A percentile compares a stretch with the other conserved stretches of the same genome.
Conservation (phyloP, 1,140 invertebrate genomes). For the Drosophila ercepeae region DNA sequence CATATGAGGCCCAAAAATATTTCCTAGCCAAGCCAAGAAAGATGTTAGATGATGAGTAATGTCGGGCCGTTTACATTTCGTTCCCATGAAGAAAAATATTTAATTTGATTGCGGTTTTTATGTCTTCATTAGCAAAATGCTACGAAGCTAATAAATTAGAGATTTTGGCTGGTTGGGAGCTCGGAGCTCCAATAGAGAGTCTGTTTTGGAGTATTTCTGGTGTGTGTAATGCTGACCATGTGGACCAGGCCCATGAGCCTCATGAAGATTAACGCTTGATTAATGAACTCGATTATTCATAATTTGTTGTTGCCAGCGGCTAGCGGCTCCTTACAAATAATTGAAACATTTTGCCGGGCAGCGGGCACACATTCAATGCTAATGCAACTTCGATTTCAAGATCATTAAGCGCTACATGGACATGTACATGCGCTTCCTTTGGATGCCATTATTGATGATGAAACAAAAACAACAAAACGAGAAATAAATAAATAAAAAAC, state of each 20-base stretch:
- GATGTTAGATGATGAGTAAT: conserved; percentile 65
- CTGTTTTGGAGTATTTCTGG: conserved; percentile 33
- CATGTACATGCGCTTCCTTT: conserved; percentile 78
- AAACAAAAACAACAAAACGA: conserved; percentile 1
- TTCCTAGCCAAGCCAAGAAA: conserved; percentile 11
- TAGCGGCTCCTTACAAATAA: conserved; percentile 55
- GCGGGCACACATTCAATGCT: conserved; percentile 61
- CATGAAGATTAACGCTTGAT: conserved; percentile 73
- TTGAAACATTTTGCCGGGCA: conserved; percentile 69
- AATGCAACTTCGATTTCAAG: conserved; percentile 75
- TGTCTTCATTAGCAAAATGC: conserved; percentile 81
- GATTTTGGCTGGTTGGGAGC: too few relatives aligned
- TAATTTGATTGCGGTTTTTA: conserved; percentile 83
- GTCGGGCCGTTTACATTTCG: conserved; percentile 61
- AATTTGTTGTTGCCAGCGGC: conserved; percentile 54
- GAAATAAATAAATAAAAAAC: conserved; percentile 23
- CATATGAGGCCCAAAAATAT: too few relatives aligned
- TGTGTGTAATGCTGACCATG: conserved; percentile 49
- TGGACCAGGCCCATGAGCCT: background rate
- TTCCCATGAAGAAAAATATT: conserved; percentile 81
- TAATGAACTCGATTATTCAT: conserved; percentile 77
- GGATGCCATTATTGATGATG: conserved; percentile 72
- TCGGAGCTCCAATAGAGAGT: conserved; percentile 12
- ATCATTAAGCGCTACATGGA: conserved; percentile 75
- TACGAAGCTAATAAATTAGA: conserved; percentile 75